phyloP scores from a whole-genome alignment of 2,113 vertebrate species.

The Danionella cerebrum region DNA sequence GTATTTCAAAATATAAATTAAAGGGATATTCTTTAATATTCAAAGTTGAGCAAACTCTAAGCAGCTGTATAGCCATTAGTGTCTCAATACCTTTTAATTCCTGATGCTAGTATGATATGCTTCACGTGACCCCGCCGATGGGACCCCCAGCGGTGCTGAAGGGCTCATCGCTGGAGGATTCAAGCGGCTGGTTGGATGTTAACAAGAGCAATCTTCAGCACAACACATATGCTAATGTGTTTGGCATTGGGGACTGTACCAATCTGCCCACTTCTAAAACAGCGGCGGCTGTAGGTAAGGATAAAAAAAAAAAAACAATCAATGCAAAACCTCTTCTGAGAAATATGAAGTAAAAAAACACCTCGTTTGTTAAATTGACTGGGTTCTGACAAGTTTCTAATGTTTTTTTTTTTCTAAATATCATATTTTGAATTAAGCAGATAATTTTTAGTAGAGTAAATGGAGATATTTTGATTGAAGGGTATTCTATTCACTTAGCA shows the following conservation, averaged over 20 bases:
- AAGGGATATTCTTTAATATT: no score
- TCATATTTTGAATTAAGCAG: neutral
- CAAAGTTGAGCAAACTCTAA: no score
- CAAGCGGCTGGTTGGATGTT: conserved; percentile 80
- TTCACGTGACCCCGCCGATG: conserved; percentile 96
- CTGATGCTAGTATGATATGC: conserved; percentile 85
- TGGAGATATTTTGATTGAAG: no score
- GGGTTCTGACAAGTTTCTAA: no score
- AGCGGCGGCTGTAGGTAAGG: conserved; percentile 84
- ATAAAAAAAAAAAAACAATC: no score
- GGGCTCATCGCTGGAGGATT: conserved; percentile 70
- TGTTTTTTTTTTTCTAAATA: neutral
- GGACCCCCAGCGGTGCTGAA: conserved; percentile 75
- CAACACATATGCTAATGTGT: conserved; percentile 82
- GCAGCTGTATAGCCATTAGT: no score
- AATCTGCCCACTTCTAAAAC: conserved; percentile 90
- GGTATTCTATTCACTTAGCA: no score
- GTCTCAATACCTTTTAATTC: neutral
- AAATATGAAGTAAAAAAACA: neutral
- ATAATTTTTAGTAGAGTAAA: no score
- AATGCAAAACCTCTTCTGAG: no score
- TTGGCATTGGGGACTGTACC: conserved; percentile 95
- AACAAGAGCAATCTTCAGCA: conserved; percentile 86
- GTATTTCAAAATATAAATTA: no score
- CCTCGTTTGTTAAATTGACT: no score